Percentiles rank a stretch among this genome's conserved stretches.
Conservation (phyloP, 2,797 vertebrate genomes). For the Iguana delicatissima region DNA sequence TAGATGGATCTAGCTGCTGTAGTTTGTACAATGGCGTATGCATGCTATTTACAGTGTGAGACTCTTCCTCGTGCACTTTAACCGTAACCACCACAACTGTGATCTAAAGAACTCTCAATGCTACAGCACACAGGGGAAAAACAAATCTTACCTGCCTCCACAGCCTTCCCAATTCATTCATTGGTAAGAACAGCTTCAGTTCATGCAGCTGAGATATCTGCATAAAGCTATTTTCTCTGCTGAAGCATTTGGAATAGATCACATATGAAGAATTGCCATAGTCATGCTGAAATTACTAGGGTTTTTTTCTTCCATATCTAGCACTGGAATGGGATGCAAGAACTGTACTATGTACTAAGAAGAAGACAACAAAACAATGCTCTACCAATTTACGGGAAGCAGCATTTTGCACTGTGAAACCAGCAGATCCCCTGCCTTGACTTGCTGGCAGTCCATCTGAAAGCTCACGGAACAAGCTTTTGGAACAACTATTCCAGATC, state of each 20-base stretch:
- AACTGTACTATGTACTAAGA: neutral
- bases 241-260: neutral
- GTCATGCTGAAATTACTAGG: neutral
- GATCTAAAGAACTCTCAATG: neutral
- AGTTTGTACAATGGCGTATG: slow-evolving; percentile 1
- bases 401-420: slow-evolving; percentile 22
- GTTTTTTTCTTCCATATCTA: neutral
- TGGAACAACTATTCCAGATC: slow-evolving; percentile 41
- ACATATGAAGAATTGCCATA: neutral
- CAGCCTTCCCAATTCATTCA: neutral
- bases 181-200: neutral
- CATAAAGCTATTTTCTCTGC: neutral
- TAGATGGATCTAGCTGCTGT: neutral
- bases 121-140: neutral
- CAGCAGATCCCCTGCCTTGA: slow-evolving; percentile 1
- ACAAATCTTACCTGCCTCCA: neutral
- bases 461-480: slow-evolving; percentile 38
- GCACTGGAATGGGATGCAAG: neutral
- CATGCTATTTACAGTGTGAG: neutral
- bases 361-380: neutral
- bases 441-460: slow-evolving; percentile 37
- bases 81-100: neutral
- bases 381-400: slow-evolving; percentile 13
- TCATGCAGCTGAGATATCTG: neutral
- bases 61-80: neutral